phyloP scores from a whole-genome alignment of 2,888 invertebrate genomes.

The Torymus aiolomorphi region DNA sequence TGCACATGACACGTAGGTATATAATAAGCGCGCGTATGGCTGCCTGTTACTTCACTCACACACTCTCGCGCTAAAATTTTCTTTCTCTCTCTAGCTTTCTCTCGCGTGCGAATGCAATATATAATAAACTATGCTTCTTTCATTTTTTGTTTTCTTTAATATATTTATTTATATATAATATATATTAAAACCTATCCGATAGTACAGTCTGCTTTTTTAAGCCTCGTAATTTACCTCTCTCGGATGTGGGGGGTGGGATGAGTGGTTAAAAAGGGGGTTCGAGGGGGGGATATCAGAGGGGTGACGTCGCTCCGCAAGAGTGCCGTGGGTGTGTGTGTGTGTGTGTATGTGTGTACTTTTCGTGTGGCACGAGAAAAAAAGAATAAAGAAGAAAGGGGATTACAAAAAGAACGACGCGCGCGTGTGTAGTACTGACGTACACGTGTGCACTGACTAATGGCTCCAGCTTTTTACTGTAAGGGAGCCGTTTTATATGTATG shows the following conservation, averaged over 20 bases:
- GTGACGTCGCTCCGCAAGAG: conserved; percentile 62
- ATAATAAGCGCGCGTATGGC: conserved; percentile 35
- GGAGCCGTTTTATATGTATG: conserved; percentile 24
- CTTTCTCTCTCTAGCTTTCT: conserved; percentile 5
- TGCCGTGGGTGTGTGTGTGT: conserved; percentile 35
- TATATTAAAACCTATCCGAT: conserved; percentile 74
- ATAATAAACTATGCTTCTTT: conserved; percentile 71
- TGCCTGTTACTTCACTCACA: conserved; percentile 22
- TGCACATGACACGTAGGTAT: conserved; percentile 21
- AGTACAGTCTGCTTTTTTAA: conserved; percentile 75
- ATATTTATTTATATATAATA: conserved; percentile 66
- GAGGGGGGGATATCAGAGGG: neutral
- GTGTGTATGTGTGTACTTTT: neutral
- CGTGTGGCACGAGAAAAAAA: too few species aligned
- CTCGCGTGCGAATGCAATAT: conserved; percentile 60
- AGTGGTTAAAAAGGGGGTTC: too few species aligned
- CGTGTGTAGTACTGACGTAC: conserved; percentile 22
- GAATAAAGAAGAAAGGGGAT: too few species aligned
- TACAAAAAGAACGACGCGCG: neutral
- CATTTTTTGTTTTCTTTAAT: conserved; percentile 62
- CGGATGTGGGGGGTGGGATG: conserved; percentile 45
- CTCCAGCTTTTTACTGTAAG: conserved; percentile 25
- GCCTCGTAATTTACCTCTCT: conserved; percentile 71
- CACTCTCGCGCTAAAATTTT: conserved; percentile 3
- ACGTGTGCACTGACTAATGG: conserved; percentile 45